Evolutionary conservation across 2,113 vertebrate genomes (phyloP).

Genomic region (Neofelis nebulosa): DNA sequence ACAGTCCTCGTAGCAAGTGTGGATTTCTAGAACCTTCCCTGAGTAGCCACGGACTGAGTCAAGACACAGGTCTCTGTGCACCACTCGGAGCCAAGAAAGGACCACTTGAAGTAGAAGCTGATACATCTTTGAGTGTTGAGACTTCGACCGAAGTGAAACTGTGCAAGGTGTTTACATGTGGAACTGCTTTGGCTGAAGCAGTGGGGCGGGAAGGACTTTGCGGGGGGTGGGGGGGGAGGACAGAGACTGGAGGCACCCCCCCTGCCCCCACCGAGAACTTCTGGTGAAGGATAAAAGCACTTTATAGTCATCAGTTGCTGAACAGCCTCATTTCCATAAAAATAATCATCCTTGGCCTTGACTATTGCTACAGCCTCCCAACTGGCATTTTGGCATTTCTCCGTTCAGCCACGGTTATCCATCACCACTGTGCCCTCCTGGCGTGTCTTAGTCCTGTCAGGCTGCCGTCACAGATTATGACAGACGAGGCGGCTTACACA

Average conservation of each 20-base stretch:
- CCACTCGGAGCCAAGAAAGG: neutral
- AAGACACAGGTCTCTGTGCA: neutral
- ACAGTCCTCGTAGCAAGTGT: neutral
- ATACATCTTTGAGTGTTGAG: neutral
- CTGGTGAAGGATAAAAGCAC: neutral
- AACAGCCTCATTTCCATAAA: neutral
- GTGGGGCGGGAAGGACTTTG: neutral
- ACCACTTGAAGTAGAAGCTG: neutral
- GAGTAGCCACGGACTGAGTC: neutral
- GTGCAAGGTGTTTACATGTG: neutral
- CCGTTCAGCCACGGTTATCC: fast-evolving
- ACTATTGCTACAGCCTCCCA: neutral
- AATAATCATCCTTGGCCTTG: neutral
- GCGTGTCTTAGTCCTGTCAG: neutral
- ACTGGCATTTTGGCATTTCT: fast-evolving
- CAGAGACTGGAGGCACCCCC: fast-evolving
- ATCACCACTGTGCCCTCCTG: fast-evolving
- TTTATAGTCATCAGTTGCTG: fast-evolving
- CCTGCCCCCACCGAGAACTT: neutral
- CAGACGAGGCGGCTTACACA: fast-evolving
- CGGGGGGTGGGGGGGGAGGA: too few species aligned
- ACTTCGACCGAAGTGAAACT: neutral
- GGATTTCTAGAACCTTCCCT: constrained; percentile 16
- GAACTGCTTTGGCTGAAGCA: neutral
- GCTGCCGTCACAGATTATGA: fast-evolving